Evolutionary conservation across 2,113 vertebrate species (phyloP), one percentile per base, ranked within the genome.

Genomic region (Salvelinus fontinalis): DNA sequence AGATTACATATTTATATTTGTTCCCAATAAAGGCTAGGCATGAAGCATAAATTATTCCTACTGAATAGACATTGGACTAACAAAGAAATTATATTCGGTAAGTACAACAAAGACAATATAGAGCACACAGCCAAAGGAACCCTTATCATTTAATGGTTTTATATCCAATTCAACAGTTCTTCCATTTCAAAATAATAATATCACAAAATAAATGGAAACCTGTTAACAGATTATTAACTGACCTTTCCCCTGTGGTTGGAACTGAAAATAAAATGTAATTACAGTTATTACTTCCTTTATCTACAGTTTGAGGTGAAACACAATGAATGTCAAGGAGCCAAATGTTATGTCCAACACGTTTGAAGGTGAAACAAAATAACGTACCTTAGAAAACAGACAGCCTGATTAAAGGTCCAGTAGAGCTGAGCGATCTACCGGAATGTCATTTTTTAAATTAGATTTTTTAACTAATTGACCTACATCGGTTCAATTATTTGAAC

Each of bases 121-220:
- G 5, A 54, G 16, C 13, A 54, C 16, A 54, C 1, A 16, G 51
- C 51, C 16, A 18, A 54, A 62, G n/a, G 5, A 22, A 62, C 24
- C 20, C n/a, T 62, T 62, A 54, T 54, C 51, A 54, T 54, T 54
- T 54, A 54, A 62, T 62, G 59, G 59, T 62, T 62, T 62, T 62
- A n/a, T 62, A 62, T 62, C 18, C 13, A 62, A 62, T 7, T 22
- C n/a, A 62, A 22, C n/a, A 62, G n/a, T 11, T 62, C 2, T 12
- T 62, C 59, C 59, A 24, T 62, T 22, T 16, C n/a, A 62, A 62
- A 54, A 54, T 18, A 54, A 54, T 54, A 14, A 54, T 54, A 5
- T 54, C 16, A 54, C 59, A 62, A 62, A 62, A 5, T 8, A 62
- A 62, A 62, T 62, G 8, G 59, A 62, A 62, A 62, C 59, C n/a